A percentile compares a stretch with the other conserved stretches of the same genome.
Conservation (phyloP, 2,888 invertebrate species). For the Drosophila quasianomalipes region DNA sequence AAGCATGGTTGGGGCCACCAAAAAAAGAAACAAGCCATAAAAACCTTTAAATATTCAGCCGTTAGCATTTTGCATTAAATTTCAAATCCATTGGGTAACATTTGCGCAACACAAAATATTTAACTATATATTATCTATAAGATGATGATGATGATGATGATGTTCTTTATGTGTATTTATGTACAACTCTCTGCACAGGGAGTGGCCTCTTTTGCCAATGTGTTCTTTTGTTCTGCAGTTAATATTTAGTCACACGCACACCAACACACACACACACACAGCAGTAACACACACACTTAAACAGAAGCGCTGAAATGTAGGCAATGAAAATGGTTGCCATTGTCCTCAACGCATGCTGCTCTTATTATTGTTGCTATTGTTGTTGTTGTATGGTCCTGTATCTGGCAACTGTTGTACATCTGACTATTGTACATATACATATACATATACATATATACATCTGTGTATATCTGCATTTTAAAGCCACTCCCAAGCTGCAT, state of each 20-base stretch:
- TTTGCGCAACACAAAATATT: background rate
- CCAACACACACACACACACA: background rate
- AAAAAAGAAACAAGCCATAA: background rate
- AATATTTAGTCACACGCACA: constrained; percentile 40
- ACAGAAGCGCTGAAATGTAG: constrained; percentile 62
- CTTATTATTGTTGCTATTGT: constrained; percentile 3
- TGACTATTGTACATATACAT: background rate
- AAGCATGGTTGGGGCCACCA: background rate
- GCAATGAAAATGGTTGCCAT: constrained; percentile 67
- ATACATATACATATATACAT: background rate
- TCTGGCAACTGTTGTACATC: constrained; percentile 2
- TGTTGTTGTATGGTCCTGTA: constrained; percentile 16
- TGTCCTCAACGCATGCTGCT: constrained; percentile 26
- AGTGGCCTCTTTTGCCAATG: constrained; percentile 35
- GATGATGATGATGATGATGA: background rate
- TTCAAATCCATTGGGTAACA: constrained; percentile 4
- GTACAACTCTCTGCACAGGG: constrained; percentile 30
- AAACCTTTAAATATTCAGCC: background rate
- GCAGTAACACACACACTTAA: background rate
- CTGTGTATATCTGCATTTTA: constrained; percentile 44
- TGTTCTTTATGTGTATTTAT: background rate
- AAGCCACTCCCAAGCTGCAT: constrained; percentile 69
- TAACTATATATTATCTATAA: background rate
- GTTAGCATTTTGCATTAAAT: background rate
- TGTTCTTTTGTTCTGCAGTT: constrained; percentile 27